A percentile compares a stretch with the other conserved stretches of the same genome.
Evolutionary conservation across 2,113 vertebrate genomes (phyloP).

Genomic region (Saccopteryx leptura): DNA sequence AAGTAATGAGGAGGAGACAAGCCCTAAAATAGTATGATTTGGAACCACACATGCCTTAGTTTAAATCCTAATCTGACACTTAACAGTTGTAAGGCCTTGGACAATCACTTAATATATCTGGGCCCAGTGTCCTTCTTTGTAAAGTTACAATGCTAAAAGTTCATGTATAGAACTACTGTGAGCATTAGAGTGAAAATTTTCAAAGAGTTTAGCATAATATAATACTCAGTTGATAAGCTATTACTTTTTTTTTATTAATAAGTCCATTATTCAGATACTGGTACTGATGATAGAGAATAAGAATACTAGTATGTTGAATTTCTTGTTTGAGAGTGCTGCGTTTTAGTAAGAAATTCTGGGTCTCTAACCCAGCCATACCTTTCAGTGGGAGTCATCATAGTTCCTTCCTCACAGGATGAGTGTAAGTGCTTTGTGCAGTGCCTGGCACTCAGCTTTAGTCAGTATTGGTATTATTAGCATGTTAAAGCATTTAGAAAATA

Average conservation of each 20-base stretch:
- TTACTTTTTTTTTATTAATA: background rate
- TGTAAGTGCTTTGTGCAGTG: background rate
- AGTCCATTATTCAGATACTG: background rate
- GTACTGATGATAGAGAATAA: background rate
- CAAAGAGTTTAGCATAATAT: background rate
- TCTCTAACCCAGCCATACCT: background rate
- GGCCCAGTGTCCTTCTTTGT: background rate
- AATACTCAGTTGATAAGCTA: background rate
- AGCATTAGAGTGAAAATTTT: background rate
- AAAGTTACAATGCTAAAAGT: background rate
- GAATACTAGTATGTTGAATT: background rate
- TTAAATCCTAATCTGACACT: background rate
- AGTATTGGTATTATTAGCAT: background rate
- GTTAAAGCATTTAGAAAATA: background rate
- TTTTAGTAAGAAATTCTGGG: background rate
- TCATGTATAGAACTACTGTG: background rate
- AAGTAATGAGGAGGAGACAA: background rate
- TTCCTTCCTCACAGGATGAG: background rate
- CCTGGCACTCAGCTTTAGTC: background rate
- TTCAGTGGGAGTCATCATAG: background rate
- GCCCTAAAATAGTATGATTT: background rate
- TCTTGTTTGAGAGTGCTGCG: background rate
- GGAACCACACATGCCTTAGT: background rate
- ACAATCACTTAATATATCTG: background rate
- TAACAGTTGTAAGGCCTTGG: background rate